A percentile compares a stretch with the other conserved stretches of the same genome.
These are phyloP conservation scores for Tenthredo mesomela DNA, from an alignment of 2,888 invertebrate species.

Conservation along the genomic window DNA sequence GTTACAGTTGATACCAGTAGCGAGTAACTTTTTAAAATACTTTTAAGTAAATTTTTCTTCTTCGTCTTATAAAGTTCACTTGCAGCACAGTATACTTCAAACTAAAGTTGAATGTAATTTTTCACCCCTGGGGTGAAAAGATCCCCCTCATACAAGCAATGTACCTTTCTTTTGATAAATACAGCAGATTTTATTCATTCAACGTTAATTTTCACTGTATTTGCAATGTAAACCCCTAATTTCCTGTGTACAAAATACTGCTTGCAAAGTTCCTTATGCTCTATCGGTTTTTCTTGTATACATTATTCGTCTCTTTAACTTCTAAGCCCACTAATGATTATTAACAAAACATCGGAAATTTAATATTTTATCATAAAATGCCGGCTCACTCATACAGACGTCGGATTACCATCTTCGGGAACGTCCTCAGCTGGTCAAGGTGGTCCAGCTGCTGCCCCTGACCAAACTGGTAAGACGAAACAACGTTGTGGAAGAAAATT, in stretches of 20 bases:
- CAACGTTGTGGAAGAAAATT: not conserved
- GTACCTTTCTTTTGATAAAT: not conserved
- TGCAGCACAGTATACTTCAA: not conserved
- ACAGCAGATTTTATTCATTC: not conserved
- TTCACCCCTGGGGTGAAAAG: not conserved
- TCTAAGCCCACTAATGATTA: not conserved
- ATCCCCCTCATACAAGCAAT: not conserved
- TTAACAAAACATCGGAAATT: conserved; percentile 50
- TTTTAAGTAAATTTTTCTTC: not conserved
- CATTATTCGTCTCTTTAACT: conserved; percentile 33
- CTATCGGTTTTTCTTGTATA: not conserved
- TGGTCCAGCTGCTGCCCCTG: conserved; percentile 67
- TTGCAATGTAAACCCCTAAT: not conserved
- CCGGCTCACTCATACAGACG: conserved; percentile 65
- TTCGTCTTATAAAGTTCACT: not conserved
- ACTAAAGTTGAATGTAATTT: not conserved
- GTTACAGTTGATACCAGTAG: not conserved
- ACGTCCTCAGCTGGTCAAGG: conserved; percentile 70
- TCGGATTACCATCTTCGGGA: conserved; percentile 69
- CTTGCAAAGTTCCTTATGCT: not conserved
- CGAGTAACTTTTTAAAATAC: not conserved
- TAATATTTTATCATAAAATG: conserved; percentile 58
- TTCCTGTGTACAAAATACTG: not conserved
- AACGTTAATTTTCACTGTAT: not conserved
- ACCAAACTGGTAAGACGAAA: conserved; percentile 70